phyloP scores from a whole-genome alignment of 2,113 vertebrate species.

The Neotoma lepida region DNA sequence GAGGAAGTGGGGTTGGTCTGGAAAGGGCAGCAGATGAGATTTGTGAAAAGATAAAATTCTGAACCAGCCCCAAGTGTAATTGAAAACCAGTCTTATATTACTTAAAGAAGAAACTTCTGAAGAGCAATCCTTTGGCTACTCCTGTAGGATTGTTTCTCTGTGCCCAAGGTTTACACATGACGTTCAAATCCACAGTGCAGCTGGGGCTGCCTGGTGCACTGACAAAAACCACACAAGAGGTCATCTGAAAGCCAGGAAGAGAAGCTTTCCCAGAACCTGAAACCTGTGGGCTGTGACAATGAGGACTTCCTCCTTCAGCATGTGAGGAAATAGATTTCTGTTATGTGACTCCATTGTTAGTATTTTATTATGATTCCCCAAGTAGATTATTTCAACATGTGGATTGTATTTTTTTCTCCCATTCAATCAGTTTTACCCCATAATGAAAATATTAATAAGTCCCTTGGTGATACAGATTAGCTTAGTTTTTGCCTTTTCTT shows the following conservation, averaged over 20 bases:
- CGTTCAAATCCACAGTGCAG: background rate
- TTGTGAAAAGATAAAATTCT: background rate
- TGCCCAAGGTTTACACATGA: background rate
- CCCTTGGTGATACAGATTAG: background rate
- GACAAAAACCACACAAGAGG: background rate
- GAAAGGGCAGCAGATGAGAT: background rate
- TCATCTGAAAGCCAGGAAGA: background rate
- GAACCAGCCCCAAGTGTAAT: background rate
- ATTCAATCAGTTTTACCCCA: background rate
- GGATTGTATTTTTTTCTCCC: background rate
- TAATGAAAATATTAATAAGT: background rate
- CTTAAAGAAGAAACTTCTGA: background rate
- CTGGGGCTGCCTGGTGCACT: background rate
- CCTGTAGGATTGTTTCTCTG: fast-evolving
- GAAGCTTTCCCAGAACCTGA: background rate
- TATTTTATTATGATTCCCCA: background rate
- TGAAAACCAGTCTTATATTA: background rate
- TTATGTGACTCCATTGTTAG: background rate
- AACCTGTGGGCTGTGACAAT: background rate
- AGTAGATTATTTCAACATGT: background rate
- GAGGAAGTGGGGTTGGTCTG: background rate
- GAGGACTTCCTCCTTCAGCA: background rate
- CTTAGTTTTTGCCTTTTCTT: constrained; percentile 32
- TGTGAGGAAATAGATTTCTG: background rate
- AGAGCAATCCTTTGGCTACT: background rate